Evolutionary conservation across 2,113 vertebrate species (phyloP).

Genomic region (Fregetta grallaria): DNA sequence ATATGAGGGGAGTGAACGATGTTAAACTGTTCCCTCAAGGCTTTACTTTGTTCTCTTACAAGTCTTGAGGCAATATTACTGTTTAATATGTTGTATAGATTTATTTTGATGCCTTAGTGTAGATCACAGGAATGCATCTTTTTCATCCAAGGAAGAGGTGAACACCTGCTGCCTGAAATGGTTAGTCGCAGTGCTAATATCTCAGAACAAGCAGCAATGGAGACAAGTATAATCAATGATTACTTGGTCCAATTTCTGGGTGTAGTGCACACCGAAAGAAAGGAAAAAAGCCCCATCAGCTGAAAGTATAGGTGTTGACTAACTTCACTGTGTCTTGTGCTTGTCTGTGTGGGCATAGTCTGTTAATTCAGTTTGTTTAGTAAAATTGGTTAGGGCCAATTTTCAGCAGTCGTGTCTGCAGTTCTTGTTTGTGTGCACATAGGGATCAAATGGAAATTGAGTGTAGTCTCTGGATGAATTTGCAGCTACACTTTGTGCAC

Average conservation of each 20-base stretch:
- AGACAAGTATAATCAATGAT: not conserved
- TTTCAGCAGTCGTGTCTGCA: conserved; percentile 7
- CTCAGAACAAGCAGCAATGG: conserved; percentile 18
- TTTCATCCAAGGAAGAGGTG: conserved; percentile 37
- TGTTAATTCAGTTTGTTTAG: conserved; percentile 45
- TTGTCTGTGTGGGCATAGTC: conserved; percentile 56
- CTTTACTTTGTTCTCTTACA: conserved; percentile 27
- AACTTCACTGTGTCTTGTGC: conserved; percentile 56
- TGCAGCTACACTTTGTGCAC: conserved; percentile 1
- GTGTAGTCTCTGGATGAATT: conserved; percentile 3
- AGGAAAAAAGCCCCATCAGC: not conserved
- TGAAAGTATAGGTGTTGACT: conserved; percentile 49
- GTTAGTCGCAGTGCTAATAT: not conserved
- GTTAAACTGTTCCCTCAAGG: conserved; percentile 17
- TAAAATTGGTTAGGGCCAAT: conserved; percentile 32
- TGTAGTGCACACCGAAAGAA: not conserved
- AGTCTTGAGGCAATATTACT: conserved; percentile 33
- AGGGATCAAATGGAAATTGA: not conserved
- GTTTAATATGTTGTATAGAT: conserved; percentile 13
- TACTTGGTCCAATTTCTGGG: not conserved
- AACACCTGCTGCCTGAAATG: conserved; percentile 25
- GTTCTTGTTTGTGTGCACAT: not conserved
- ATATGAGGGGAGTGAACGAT: conserved; percentile 8
- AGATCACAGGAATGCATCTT: not conserved
- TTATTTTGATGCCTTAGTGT: conserved; percentile 57